Conservation (phyloP, 2,113 vertebrate genomes). For the Mionectes macconnelli region DNA sequence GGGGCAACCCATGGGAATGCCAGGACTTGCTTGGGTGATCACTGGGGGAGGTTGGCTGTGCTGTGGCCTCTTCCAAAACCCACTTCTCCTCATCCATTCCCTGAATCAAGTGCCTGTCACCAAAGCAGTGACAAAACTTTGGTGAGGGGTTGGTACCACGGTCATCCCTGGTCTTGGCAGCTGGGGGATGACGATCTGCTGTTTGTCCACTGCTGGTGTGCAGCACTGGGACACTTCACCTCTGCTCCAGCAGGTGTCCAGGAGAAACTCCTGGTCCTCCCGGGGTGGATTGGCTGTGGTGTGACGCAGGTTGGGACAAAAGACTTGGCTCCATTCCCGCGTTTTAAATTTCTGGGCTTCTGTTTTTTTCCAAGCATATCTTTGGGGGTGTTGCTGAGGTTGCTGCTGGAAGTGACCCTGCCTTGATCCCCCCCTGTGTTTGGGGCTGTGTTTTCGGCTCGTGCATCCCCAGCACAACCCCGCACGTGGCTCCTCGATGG, state of each 20-base stretch:
- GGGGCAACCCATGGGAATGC: not conserved
- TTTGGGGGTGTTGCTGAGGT: not conserved
- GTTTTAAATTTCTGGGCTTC: rapidly evolving
- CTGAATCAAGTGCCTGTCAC: rapidly evolving
- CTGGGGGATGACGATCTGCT: not conserved
- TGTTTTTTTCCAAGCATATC: rapidly evolving
- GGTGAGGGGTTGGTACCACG: rapidly evolving
- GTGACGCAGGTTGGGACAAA: rapidly evolving
- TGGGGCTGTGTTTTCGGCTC: not conserved
- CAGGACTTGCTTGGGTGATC: not conserved
- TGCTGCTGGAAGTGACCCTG: not conserved
- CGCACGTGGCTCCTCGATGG: not conserved
- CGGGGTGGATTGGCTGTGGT: not conserved
- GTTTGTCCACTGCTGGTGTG: rapidly evolving
- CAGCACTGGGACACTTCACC: rapidly evolving
- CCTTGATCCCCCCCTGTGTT: not conserved
- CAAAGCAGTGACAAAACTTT: not conserved
- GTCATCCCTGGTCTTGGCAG: not conserved
- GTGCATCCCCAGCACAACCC: not conserved
- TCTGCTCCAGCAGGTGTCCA: not conserved
- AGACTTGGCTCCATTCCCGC: rapidly evolving
- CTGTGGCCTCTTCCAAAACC: not conserved
- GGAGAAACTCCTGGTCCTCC: not conserved
- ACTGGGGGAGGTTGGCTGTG: rapidly evolving
- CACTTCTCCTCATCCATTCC: rapidly evolving